Evolutionary conservation across 1,140 invertebrate genomes (phyloP).

Genomic region (Drosophila ogumai): DNA sequence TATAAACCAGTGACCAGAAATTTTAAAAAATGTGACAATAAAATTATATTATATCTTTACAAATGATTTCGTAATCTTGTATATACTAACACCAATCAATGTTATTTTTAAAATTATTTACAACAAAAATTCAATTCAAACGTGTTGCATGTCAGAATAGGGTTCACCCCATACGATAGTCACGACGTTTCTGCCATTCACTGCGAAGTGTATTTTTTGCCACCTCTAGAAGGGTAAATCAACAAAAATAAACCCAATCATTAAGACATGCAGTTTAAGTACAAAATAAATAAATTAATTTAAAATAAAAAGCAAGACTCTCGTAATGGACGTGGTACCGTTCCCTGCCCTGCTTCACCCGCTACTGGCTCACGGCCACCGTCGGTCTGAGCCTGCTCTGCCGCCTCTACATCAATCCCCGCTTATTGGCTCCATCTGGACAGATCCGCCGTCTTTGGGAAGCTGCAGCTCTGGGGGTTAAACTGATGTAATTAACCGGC

Average conservation of each 20-base stretch:
- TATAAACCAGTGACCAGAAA: neutral
- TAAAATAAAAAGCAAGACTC: neutral
- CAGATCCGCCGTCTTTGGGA: constrained; percentile 26
- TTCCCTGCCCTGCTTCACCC: constrained; percentile 92
- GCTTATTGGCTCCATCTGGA: constrained; percentile 26
- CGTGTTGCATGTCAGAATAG: neutral
- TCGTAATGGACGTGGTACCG: constrained; percentile 90
- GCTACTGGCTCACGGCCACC: constrained; percentile 97
- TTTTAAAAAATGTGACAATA: neutral
- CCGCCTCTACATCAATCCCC: constrained; percentile 91
- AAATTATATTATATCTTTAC: neutral
- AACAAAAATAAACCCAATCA: constrained; percentile 23
- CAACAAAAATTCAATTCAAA: neutral
- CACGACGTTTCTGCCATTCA: neutral
- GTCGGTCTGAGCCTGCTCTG: constrained; percentile 93
- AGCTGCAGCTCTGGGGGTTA: constrained; percentile 86
- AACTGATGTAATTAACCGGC: neutral
- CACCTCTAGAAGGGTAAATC: constrained; percentile 38
- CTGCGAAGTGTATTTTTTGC: neutral
- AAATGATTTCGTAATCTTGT: neutral
- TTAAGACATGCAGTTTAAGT: constrained; percentile 29
- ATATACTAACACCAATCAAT: neutral
- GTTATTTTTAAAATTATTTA: too few species aligned
- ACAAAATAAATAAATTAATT: neutral
- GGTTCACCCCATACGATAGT: constrained; percentile 12